Base-by-base conservation (phyloP, 53 echinoderm and acorn worm species). In the Henricia sp. region DNA sequence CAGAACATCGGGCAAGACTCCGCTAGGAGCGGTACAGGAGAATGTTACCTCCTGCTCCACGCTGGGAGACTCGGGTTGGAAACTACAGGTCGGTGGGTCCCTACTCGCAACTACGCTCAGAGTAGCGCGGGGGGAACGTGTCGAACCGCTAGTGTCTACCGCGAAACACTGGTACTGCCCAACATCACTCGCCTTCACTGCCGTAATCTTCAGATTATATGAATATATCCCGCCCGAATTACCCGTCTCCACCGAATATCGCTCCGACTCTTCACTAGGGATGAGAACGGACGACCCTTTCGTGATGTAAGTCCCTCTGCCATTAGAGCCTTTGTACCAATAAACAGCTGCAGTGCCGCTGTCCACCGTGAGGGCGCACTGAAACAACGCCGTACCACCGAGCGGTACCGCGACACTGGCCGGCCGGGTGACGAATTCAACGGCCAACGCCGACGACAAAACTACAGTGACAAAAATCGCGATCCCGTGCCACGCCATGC, bases 161-260 rank as follows among this genome's bases (percentile, higher is more conserved):
- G 21, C 86, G 48, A 86, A 29, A 26, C 86, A 86, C 34, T 50
- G 74, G 50, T 86, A 86, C 46, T 74, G 57, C 1, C 74, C 64
- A 6, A 64, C 32, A 38, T 86, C 86, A 13, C 2, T 40, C 8
- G 42, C 14, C 8, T 74, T 52, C n/a, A 48, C 86, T 24, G 41
- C 41, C 12, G 34, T 25, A 51, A 86, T 74, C 65, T 23, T 48
- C 65, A 86, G 13, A 23, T 37, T 74, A 40, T 74, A 86, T 0
- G 36, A 51, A 50, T 52, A 51, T 6, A 44, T 37, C 14, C 37
- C 24, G 33, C 52, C 33, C 6, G 53, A 51, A 42, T 20, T 77
- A 12, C 77, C 43, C 23, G 77, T 59, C 42, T 58, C 77, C 2
- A 77, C 17, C 0, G 77, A 77, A 43, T 77, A 77, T 37, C 77